phyloP scores from a whole-genome alignment of 2,888 invertebrate species.

The Archips crataeganus region DNA sequence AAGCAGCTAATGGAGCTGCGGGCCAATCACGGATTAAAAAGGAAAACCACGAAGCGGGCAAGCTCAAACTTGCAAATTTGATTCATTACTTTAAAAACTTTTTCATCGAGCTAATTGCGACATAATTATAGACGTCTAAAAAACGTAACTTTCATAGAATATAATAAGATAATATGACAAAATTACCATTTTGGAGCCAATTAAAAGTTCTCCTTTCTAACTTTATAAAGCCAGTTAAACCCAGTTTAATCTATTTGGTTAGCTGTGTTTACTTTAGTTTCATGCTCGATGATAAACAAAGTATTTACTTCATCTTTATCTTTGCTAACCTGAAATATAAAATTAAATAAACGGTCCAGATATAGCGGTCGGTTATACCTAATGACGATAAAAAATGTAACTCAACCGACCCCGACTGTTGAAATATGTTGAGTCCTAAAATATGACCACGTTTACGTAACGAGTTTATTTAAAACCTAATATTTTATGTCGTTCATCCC shows the following conservation, averaged over 20 bases:
- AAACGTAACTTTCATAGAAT: constrained; percentile 20
- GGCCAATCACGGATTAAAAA: constrained; percentile 10
- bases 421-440: background rate
- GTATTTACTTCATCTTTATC: background rate
- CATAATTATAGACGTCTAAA: constrained; percentile 23
- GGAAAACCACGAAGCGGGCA: constrained; percentile 9
- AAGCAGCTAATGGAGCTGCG: background rate
- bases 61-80: constrained; percentile 36
- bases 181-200: constrained; percentile 11
- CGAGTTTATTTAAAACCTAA: constrained; percentile 3
- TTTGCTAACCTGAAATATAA: background rate
- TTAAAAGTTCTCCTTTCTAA: background rate
- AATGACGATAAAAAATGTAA: too few species aligned
- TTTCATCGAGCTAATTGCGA: constrained; percentile 33
- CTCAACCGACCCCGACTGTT: background rate
- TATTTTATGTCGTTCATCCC: constrained; percentile 12
- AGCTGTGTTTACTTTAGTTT: background rate
- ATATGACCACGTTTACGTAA: constrained; percentile 6
- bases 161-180: constrained; percentile 20
- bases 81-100: constrained; percentile 36
- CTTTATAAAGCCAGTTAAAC: constrained; percentile 3
- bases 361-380: background rate
- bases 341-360: background rate
- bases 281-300: too few species aligned
- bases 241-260: too few species aligned